Evolutionary conservation across 2,888 invertebrate genomes (phyloP), one percentile per base, ranked within the genome.

Genomic region (Calameuta idolon): DNA sequence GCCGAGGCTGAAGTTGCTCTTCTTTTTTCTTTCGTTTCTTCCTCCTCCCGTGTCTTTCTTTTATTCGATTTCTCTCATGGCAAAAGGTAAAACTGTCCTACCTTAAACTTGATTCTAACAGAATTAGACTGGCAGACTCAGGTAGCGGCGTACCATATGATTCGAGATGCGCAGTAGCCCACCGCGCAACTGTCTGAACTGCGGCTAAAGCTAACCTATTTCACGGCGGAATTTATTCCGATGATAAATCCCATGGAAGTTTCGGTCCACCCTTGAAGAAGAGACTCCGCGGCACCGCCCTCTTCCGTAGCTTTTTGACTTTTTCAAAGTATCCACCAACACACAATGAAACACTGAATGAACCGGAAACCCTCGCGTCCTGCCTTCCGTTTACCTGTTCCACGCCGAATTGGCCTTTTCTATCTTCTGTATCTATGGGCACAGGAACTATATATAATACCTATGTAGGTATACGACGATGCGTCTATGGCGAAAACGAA

Each of bases 81-180:
- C 80, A 80, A 11, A 71, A 34, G 23, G 71, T 12, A 31, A 4
- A 78, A 79, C 83, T 71, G 40, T 75, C 79, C 85, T 85, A 40
- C 40, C 81, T 87, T 86, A 86, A 90, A 90, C 85, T 85, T 86
- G 90, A 90, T 89, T 90, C 90, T 90, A 90, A 90, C 89, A 87
- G 85, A 90, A 90, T 90, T 90, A 90, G 86, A 87, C 23, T 55
- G 55, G 5, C 9, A 1, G 55, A 23, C 55, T 55, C 55, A 23
- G 55, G 23, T 23, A 55, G 9, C 23, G 55, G 55, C 9, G 5
- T 23, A 55, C 0, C 55, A 23, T 55, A 55, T 55, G 55, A 55
- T 55, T 55, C 55, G 12, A 31, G 71, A 33, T 71, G 71, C 71
- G 71, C 71, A 31, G 33, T 71, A 31, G 71, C 4, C 71, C 71